Percentiles rank a stretch among this genome's conserved stretches.
phyloP scores from a whole-genome alignment of 92 coral and sea anemone genomes.

The Zoanthus sociatus region DNA sequence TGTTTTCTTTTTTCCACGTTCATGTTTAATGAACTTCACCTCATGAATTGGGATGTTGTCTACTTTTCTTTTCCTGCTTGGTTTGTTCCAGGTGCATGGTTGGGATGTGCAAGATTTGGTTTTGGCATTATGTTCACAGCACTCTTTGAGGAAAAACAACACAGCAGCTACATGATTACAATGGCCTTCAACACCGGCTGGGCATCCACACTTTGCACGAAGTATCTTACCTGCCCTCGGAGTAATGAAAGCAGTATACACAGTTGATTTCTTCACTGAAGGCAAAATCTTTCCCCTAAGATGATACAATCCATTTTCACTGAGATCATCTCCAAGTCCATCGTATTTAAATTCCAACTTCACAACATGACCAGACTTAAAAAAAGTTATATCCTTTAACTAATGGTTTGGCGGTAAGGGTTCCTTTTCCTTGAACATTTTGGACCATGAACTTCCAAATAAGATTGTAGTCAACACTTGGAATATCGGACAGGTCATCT shows the following conservation, averaged over 20 bases:
- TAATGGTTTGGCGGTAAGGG: slow-evolving; percentile 58
- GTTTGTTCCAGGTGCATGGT: slow-evolving; percentile 62
- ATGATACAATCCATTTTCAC: slow-evolving; percentile 57
- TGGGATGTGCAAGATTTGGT: slow-evolving; percentile 60
- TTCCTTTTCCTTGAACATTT: slow-evolving; percentile 57
- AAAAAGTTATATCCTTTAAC: slow-evolving; percentile 57
- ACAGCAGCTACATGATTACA: slow-evolving; percentile 55
- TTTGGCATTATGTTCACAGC: slow-evolving; percentile 66
- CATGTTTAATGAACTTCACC: slow-evolving; percentile 62
- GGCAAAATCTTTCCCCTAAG: slow-evolving; percentile 60
- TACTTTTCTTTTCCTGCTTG: slow-evolving; percentile 65
- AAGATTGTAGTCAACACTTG: slow-evolving; percentile 62
- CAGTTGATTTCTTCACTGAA: slow-evolving; percentile 56
- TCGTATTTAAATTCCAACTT: slow-evolving; percentile 57
- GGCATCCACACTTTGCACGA: slow-evolving; percentile 65
- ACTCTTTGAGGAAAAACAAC: slow-evolving; percentile 62
- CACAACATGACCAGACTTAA: slow-evolving; percentile 64
- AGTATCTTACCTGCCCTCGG: slow-evolving; percentile 57
- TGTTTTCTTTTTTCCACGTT: slow-evolving; percentile 56
- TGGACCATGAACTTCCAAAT: slow-evolving; percentile 70
- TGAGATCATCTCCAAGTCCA: slow-evolving; percentile 32
- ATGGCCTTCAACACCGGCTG: slow-evolving; percentile 55
- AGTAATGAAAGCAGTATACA: slow-evolving; percentile 59
- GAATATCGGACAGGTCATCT: slow-evolving; percentile 56
- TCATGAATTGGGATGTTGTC: slow-evolving; percentile 59